Percentiles rank a stretch among this genome's conserved stretches.
Conservation (phyloP, 2,888 invertebrate genomes). For the Aleiodes testaceus region DNA sequence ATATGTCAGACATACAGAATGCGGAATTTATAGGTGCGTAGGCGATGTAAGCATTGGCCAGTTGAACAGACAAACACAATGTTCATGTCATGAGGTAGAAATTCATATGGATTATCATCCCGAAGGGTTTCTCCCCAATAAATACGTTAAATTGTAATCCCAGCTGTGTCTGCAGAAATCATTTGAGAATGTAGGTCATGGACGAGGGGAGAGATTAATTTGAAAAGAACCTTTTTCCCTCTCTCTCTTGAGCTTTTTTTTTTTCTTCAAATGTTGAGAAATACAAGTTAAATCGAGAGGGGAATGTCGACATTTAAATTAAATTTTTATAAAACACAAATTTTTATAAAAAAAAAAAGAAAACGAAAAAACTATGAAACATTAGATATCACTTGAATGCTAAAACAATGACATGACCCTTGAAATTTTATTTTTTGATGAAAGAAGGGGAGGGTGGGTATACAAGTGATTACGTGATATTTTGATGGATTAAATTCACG, state of each 20-base stretch:
- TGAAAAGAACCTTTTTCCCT: neutral
- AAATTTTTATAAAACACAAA: no score
- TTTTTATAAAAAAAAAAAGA: no score
- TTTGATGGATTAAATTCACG: no score
- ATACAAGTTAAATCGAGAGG: no score
- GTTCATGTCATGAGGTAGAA: slow-evolving; percentile 9
- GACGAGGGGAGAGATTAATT: neutral
- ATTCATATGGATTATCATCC: slow-evolving; percentile 10
- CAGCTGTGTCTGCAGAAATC: slow-evolving; percentile 4
- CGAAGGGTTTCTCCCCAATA: neutral
- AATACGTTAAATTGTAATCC: slow-evolving; percentile 18
- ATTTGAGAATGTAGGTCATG: slow-evolving; percentile 14
- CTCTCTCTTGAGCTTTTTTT: no score
- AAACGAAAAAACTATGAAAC: no score
- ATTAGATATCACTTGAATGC: no score
- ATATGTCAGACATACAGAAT: slow-evolving; percentile 11
- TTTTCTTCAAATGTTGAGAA: neutral
- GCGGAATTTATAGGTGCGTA: slow-evolving; percentile 2
- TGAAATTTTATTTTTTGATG: no score
- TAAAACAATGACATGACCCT: no score
- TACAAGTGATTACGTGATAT: no score
- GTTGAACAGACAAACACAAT: neutral
- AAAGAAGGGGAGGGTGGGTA: no score
- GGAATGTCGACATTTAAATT: no score
- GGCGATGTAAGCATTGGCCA: neutral